Evolutionary conservation across 2,888 invertebrate species (phyloP).

Genomic region (Hecatera dysodea): DNA sequence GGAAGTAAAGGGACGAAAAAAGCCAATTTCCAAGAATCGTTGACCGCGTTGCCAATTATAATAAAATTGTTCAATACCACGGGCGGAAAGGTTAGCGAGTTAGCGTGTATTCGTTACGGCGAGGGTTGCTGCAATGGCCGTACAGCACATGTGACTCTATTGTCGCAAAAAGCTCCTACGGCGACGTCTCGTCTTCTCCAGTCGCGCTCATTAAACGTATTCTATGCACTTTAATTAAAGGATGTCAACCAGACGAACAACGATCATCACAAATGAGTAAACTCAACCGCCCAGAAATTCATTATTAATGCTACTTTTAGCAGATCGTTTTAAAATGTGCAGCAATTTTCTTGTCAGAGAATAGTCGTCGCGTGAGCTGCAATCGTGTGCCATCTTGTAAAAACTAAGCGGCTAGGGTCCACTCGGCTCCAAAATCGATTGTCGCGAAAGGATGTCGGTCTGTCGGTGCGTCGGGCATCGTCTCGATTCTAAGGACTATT

Average conservation of each 20-base stretch:
- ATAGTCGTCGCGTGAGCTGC: conserved; percentile 50
- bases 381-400: conserved; percentile 59
- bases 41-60: conserved; percentile 89
- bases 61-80: conserved; percentile 88
- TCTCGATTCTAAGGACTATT: conserved; percentile 83
- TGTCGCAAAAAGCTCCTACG: conserved; percentile 25
- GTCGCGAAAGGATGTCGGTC: conserved; percentile 76
- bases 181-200: background rate
- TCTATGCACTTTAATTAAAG: conserved; percentile 55
- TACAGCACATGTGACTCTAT: conserved; percentile 58
- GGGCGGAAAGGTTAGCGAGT: conserved; percentile 84
- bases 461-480: conserved; percentile 65
- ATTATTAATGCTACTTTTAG: conserved; percentile 51
- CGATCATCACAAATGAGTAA: conserved; percentile 47
- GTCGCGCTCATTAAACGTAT: conserved; percentile 41
- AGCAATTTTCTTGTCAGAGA: conserved; percentile 63
- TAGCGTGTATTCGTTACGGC: conserved; percentile 77
- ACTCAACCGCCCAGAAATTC: conserved; percentile 48
- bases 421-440: conserved; percentile 70
- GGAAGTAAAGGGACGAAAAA: conserved; percentile 84
- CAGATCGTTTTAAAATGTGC: conserved; percentile 50
- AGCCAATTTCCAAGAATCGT: conserved; percentile 87
- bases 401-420: conserved; percentile 62
- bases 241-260: conserved; percentile 46
- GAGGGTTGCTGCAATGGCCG: conserved; percentile 61